Evolutionary conservation across 2,888 invertebrate species (phyloP).

Genomic region (Dryocosmus kuriphilus): DNA sequence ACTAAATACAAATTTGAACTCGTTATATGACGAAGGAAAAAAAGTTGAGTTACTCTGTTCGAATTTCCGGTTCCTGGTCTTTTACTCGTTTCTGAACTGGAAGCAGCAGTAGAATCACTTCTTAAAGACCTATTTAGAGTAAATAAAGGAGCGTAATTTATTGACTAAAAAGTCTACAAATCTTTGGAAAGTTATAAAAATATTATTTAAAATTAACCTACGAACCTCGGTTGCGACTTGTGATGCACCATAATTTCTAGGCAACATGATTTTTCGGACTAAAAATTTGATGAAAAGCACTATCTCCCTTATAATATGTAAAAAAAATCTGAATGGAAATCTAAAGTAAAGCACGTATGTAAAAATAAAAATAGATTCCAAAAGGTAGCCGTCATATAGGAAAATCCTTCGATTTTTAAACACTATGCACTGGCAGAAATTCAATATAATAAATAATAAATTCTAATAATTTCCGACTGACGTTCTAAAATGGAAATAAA

Average conservation of each 20-base stretch:
- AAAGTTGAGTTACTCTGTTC: background rate
- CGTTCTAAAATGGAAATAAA: background rate
- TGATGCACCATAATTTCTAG: slow-evolving; percentile 7
- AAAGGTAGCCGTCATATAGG: no score
- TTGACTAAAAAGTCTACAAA: background rate
- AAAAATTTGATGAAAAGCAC: background rate
- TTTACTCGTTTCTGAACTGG: background rate
- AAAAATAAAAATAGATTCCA: no score
- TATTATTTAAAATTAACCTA: background rate
- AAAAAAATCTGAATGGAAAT: background rate
- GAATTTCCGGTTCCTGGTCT: background rate
- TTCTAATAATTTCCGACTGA: background rate
- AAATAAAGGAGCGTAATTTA: background rate
- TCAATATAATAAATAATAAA: background rate
- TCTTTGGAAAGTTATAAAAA: no score
- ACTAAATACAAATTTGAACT: no score
- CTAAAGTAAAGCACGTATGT: no score
- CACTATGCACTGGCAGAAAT: background rate
- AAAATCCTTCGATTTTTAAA: background rate
- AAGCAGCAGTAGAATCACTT: background rate
- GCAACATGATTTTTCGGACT: background rate
- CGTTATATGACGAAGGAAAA: background rate
- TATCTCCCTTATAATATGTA: background rate
- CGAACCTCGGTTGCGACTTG: slow-evolving; percentile 14
- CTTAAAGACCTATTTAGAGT: background rate